Evolutionary conservation across 2,113 vertebrate species (phyloP).

Genomic region (Syngnathus typhle): DNA sequence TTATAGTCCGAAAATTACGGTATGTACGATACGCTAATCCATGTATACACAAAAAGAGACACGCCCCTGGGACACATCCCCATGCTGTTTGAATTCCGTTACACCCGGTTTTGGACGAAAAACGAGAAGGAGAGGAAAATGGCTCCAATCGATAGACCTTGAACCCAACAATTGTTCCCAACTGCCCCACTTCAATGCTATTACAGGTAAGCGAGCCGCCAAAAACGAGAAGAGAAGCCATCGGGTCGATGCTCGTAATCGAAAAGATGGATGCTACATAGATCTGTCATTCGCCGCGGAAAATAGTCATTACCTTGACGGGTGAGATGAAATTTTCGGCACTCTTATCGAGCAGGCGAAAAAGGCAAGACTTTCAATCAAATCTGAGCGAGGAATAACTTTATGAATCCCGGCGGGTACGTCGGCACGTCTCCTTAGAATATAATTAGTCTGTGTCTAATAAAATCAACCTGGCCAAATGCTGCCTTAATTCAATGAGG

Average conservation of each 20-base stretch:
- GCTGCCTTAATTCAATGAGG: constrained; percentile 34
- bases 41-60: neutral
- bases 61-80: neutral
- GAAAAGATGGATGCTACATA: neutral
- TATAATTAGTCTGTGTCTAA: constrained; percentile 39
- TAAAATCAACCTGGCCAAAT: constrained; percentile 34
- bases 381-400: constrained; percentile 6
- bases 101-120: neutral
- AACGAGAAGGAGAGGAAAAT: neutral
- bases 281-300: neutral
- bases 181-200: neutral
- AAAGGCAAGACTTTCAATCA: neutral
- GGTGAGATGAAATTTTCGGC: neutral
- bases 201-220: neutral
- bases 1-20: no score
- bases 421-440: constrained; percentile 13
- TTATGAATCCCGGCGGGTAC: constrained; percentile 16
- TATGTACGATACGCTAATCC: neutral
- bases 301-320: neutral
- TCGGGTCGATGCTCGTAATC: neutral
- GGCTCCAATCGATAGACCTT: neutral
- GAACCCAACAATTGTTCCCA: neutral
- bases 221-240: neutral
- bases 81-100: neutral
- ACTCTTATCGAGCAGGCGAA: neutral